phyloP scores from a whole-genome alignment of 2,797 vertebrate genomes.

The Decapterus maruadsi region DNA sequence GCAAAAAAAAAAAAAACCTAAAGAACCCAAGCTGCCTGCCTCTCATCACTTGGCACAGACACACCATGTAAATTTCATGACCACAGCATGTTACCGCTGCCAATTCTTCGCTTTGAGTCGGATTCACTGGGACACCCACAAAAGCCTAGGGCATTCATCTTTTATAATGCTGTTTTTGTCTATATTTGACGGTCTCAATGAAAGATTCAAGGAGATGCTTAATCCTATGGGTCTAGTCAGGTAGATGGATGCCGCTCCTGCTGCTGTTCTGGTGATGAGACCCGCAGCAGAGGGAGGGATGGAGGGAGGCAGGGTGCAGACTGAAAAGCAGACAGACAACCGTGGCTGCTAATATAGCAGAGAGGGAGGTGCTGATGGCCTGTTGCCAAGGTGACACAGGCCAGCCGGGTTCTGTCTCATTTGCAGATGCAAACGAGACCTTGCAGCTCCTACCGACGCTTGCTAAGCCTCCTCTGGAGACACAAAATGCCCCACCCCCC shows the following conservation, averaged over 20 bases:
- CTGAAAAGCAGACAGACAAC: constrained; percentile 84
- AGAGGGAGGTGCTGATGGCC: constrained; percentile 83
- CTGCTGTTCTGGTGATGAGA: constrained; percentile 65
- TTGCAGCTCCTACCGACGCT: constrained; percentile 70
- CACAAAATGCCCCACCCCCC: constrained; percentile 52
- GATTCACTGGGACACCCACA: constrained; percentile 71
- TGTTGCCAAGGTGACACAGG: constrained; percentile 87
- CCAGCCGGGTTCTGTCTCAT: constrained; percentile 84
- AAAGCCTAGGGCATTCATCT: constrained; percentile 70
- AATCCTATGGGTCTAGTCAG: constrained; percentile 72
- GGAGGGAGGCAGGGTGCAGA: constrained; percentile 77
- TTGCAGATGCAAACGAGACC: constrained; percentile 87
- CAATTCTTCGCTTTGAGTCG: constrained; percentile 64
- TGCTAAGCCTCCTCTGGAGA: constrained; percentile 74
- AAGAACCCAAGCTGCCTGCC: constrained; percentile 51
- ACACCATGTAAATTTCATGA: constrained; percentile 81
- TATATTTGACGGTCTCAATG: constrained; percentile 60
- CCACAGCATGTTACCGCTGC: constrained; percentile 70
- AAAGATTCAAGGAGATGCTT: constrained; percentile 72
- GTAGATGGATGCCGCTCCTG: constrained; percentile 57
- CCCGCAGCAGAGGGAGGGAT: constrained; percentile 64
- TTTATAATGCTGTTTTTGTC: constrained; percentile 72
- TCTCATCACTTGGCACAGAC: constrained; percentile 69
- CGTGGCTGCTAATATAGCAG: constrained; percentile 73
- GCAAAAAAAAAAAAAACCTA: constrained; percentile 22